Evolutionary conservation across 2,888 invertebrate species (phyloP).

Genomic region (Aleiodes leptofemur): DNA sequence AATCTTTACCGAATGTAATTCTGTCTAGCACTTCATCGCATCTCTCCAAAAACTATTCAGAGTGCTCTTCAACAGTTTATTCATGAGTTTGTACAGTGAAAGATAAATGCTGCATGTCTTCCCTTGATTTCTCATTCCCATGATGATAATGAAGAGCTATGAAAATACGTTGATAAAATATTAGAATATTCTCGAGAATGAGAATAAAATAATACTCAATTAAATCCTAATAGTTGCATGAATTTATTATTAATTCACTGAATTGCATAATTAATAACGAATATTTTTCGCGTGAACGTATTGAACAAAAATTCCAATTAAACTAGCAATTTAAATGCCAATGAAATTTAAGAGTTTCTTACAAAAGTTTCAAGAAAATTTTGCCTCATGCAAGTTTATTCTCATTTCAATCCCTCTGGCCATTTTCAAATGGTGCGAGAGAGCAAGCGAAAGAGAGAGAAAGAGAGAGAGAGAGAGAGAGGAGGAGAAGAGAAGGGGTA

Average conservation of each 20-base stretch:
- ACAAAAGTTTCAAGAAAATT: not conserved
- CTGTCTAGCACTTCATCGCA: not conserved
- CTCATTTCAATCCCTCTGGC: not conserved
- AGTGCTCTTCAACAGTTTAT: not conserved
- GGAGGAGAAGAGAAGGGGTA: too few species aligned
- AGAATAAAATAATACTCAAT: not conserved
- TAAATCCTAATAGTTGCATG: not conserved
- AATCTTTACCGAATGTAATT: not conserved
- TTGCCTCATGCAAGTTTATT: not conserved
- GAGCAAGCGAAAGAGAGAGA: too few species aligned
- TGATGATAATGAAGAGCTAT: not conserved
- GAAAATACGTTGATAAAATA: not conserved
- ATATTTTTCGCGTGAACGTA: not conserved
- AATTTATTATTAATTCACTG: too few species aligned
- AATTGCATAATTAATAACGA: not conserved
- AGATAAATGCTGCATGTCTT: not conserved
- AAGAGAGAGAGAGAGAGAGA: too few species aligned
- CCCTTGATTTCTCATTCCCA: not conserved
- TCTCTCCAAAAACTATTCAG: not conserved
- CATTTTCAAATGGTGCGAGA: not conserved
- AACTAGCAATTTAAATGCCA: constrained; percentile 4
- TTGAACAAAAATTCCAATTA: not conserved
- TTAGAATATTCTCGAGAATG: not conserved
- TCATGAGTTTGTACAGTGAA: constrained; percentile 5
- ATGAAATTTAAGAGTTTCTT: not conserved